phyloP scores from a whole-genome alignment of 2,888 invertebrate genomes.

The Hydropsyche betteni region DNA sequence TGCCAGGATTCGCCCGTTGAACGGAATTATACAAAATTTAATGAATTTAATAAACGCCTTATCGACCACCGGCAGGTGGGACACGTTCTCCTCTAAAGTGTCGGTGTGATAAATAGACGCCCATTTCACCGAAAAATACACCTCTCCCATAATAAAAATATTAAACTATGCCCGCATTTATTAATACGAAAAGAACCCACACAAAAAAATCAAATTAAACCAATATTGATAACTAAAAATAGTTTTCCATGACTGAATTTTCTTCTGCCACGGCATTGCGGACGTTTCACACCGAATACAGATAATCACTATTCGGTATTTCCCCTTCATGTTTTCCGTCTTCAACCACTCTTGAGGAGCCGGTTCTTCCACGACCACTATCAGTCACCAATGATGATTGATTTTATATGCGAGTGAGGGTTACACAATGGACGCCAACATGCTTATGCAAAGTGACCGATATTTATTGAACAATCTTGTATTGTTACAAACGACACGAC shows the following conservation, averaged over 20 bases:
- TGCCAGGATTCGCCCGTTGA: slow-evolving; percentile 21
- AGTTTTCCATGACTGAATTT: neutral
- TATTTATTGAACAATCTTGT: slow-evolving; percentile 15
- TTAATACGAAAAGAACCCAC: neutral
- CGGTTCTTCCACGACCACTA: no score
- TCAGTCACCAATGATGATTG: slow-evolving; percentile 10
- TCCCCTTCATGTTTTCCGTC: no score
- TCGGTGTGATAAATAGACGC: slow-evolving; percentile 29
- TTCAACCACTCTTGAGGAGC: no score
- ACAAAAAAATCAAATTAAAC: no score
- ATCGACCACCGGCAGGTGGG: slow-evolving; percentile 42
- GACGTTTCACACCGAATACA: neutral
- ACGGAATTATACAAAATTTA: slow-evolving; percentile 46
- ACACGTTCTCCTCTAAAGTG: slow-evolving; percentile 14
- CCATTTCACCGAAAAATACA: slow-evolving; percentile 3
- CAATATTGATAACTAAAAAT: no score
- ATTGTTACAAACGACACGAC: slow-evolving; percentile 3
- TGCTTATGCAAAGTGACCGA: slow-evolving; percentile 29
- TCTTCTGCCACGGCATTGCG: neutral
- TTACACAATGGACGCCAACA: slow-evolving; percentile 21
- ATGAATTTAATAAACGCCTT: slow-evolving; percentile 47
- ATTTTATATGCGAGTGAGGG: slow-evolving; percentile 14
- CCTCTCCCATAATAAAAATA: neutral
- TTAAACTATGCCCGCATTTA: neutral
- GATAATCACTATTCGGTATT: neutral